These are phyloP conservation scores for Ricordea florida DNA, from an alignment of 92 coral and sea anemone genomes.

Conservation along the genomic window DNA sequence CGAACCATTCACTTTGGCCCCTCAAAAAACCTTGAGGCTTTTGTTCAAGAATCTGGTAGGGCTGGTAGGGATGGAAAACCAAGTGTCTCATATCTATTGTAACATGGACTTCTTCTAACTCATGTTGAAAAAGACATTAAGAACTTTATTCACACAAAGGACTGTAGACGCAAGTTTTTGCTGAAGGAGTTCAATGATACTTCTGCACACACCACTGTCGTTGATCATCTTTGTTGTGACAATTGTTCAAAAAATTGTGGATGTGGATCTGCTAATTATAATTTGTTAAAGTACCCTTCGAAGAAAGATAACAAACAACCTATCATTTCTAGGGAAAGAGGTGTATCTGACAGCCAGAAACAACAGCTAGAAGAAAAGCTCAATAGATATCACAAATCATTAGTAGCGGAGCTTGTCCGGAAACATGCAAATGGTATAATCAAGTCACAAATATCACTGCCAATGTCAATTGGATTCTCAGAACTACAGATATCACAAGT, in stretches of 20 bases:
- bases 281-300: slow-evolving; percentile 5
- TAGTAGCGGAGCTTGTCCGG: neutral
- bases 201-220: no score
- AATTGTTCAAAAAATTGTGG: no score
- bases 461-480: no score
- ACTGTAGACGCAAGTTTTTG: no score
- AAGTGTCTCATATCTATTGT: neutral
- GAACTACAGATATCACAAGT: no score
- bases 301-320: neutral
- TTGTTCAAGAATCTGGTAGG: neutral
- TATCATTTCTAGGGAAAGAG: neutral
- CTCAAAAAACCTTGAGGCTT: neutral
- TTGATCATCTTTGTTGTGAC: no score
- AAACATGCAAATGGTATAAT: no score
- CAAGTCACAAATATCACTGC: no score
- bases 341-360: slow-evolving; percentile 18
- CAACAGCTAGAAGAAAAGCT: slow-evolving; percentile 4
- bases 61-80: slow-evolving; percentile 20
- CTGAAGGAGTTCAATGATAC: no score
- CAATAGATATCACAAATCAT: slow-evolving; percentile 9
- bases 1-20: no score
- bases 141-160: neutral
- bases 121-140: slow-evolving; percentile 10
- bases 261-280: no score
- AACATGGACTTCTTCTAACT: neutral